Percentiles rank a stretch among this genome's conserved stretches.
Conservation (phyloP, 2,113 vertebrate species). For the Ptilonorhynchus violaceus region DNA sequence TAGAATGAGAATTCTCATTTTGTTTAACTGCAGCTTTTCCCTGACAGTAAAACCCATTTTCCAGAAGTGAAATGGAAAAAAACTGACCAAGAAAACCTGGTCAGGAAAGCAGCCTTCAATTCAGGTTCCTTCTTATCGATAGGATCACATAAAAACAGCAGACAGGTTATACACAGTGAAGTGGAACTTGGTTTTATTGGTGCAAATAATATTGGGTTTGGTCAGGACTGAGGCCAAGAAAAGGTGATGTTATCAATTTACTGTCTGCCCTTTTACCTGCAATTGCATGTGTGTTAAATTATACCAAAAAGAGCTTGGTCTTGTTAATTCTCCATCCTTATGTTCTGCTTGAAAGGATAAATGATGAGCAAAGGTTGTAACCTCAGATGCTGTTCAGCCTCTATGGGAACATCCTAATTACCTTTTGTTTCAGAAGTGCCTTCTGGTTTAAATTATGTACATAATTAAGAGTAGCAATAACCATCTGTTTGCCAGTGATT, state of each 20-base stretch:
- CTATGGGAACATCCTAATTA: constrained; percentile 1
- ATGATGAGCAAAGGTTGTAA: neutral
- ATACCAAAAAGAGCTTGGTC: neutral
- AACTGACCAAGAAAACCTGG: neutral
- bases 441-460: constrained; percentile 17
- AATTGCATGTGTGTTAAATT: neutral
- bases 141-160: neutral
- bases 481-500: neutral
- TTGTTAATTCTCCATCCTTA: neutral
- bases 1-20: neutral
- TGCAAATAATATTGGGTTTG: neutral
- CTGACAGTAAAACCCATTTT: neutral
- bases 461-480: constrained; percentile 36
- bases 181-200: neutral
- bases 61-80: neutral
- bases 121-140: neutral
- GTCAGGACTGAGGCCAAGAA: neutral
- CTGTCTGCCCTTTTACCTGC: neutral
- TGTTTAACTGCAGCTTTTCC: neutral
- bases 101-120: neutral
- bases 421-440: neutral
- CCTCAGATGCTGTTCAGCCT: neutral
- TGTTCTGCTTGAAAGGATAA: neutral
- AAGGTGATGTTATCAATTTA: neutral
- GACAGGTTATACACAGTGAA: neutral